Conservation (phyloP, 2,113 vertebrate genomes). For the Macaca mulatta region DNA sequence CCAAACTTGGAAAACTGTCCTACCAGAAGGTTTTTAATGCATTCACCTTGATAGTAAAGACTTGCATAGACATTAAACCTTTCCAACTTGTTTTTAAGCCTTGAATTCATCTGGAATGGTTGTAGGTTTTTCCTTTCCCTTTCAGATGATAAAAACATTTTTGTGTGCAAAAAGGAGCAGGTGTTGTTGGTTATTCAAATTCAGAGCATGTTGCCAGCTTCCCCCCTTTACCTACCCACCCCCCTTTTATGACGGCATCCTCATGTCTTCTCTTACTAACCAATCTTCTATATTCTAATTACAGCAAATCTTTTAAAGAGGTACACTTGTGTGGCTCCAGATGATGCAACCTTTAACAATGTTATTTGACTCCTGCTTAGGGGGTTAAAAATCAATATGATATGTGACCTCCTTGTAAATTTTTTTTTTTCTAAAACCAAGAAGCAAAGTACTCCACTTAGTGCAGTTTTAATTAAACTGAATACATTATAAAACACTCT, state of each 20-base stretch:
- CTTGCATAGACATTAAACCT: not conserved
- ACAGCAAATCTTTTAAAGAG: conserved; percentile 47
- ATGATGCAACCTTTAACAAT: conserved; percentile 52
- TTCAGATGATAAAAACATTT: conserved; percentile 49
- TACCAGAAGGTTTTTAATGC: not conserved
- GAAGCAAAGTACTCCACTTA: conserved; percentile 67
- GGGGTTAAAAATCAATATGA: conserved; percentile 71
- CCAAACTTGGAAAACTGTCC: not conserved
- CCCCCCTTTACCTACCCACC: accelerated
- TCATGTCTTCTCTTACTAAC: not conserved
- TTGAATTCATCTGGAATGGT: not conserved
- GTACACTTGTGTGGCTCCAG: conserved; percentile 60
- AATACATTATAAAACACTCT: conserved; percentile 80
- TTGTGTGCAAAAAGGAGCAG: conserved; percentile 43
- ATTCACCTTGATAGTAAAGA: conserved; percentile 5
- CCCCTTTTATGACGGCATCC: not conserved
- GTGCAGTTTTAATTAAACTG: conserved; percentile 75
- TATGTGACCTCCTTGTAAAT: conserved; percentile 62
- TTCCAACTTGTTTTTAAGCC: not conserved
- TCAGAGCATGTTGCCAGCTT: not conserved
- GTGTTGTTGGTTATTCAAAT: conserved; percentile 61
- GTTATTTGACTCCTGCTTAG: conserved; percentile 47
- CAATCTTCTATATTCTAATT: conserved; percentile 41
- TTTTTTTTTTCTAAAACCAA: conserved; percentile 58
- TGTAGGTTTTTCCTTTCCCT: conserved; percentile 9